phyloP scores from a whole-genome alignment of 2,797 vertebrate genomes.

The Bufotes viridis region DNA sequence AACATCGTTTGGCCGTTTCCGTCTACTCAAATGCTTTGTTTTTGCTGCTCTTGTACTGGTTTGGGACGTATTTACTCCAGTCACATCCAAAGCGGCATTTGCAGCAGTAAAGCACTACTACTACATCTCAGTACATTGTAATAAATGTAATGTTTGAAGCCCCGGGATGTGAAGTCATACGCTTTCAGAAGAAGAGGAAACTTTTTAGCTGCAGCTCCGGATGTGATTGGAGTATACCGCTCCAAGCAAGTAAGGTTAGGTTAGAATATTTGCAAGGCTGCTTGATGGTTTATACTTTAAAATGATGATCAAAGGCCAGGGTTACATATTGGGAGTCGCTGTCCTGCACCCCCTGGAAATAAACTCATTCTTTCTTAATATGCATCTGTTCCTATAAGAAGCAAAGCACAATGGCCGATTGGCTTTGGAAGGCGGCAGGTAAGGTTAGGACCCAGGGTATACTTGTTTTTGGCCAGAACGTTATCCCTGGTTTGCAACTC shows the following conservation, averaged over 20 bases:
- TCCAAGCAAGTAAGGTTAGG: background rate
- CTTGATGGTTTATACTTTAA: background rate
- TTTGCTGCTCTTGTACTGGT: background rate
- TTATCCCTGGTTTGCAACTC: background rate
- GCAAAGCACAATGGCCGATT: conserved; percentile 75
- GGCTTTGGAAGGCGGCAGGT: conserved; percentile 72
- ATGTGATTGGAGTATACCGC: background rate
- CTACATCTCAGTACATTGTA: background rate
- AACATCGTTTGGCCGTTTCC: background rate
- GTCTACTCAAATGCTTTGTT: background rate
- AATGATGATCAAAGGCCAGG: background rate
- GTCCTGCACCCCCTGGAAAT: conserved; percentile 6
- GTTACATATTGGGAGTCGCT: background rate
- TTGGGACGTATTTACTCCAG: background rate
- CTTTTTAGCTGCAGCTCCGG: background rate
- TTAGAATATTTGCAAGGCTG: background rate
- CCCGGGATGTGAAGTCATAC: no score
- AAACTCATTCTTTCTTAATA: conserved; percentile 62
- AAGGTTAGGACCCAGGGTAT: conserved; percentile 71
- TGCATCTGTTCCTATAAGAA: conserved; percentile 66
- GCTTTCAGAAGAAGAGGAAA: background rate
- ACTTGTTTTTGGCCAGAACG: background rate
- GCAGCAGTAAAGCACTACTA: background rate
- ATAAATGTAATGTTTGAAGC: no score
- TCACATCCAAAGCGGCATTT: background rate